These are phyloP conservation scores for Spodoptera frugiperda DNA, from an alignment of 1,140 invertebrate genomes.

Conservation along the genomic window DNA sequence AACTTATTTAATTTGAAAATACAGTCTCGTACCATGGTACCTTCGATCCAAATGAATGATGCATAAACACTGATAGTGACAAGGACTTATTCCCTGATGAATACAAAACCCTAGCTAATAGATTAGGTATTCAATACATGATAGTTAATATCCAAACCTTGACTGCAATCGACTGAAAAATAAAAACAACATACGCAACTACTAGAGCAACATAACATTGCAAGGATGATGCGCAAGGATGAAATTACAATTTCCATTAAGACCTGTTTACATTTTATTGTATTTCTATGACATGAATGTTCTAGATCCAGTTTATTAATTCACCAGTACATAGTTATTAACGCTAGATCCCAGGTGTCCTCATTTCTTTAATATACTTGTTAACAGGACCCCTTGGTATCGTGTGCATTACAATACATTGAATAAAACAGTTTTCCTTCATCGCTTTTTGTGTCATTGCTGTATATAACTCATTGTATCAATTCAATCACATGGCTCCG, in stretches of 20 bases:
- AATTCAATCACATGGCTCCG: conserved; percentile 5
- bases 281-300: conserved; percentile 52
- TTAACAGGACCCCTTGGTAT: conserved; percentile 22
- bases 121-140: conserved; percentile 59
- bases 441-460: conserved; percentile 22
- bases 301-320: conserved; percentile 56
- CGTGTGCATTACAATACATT: conserved; percentile 17
- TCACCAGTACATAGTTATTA: conserved; percentile 34
- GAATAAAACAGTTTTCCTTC: conserved; percentile 34
- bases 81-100: conserved; percentile 53
- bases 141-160: conserved; percentile 68
- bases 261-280: conserved; percentile 69
- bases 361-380: conserved; percentile 20
- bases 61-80: conserved; percentile 49
- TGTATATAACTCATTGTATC: conserved; percentile 19
- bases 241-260: conserved; percentile 67
- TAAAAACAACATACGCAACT: conserved; percentile 43
- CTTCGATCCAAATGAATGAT: conserved; percentile 49
- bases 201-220: conserved; percentile 52
- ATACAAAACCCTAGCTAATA: conserved; percentile 52
- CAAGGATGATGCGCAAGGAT: conserved; percentile 62
- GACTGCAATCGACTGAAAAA: conserved; percentile 64
- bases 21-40: conserved; percentile 22
- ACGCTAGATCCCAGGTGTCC: conserved; percentile 14
- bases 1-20: conserved; percentile 13